Evolutionary conservation across 1,140 invertebrate species (phyloP), one percentile per base, ranked within the genome.

Genomic region (Pomacea maculata): DNA sequence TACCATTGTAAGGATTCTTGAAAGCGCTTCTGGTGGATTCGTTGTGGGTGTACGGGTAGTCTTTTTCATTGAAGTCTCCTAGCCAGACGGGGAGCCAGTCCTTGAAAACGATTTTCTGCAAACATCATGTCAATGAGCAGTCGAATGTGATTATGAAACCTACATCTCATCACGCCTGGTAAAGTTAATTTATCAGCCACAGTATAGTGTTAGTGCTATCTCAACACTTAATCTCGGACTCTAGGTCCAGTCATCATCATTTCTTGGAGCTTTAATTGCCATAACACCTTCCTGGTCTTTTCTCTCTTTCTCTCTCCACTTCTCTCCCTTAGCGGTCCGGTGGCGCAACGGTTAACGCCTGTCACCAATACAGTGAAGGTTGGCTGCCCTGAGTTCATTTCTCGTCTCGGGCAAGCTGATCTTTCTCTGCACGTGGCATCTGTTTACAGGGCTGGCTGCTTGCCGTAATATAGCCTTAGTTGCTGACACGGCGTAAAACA

Each of bases 41-140:
- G 57, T 63, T 83, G 25, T 81, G 70, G 29, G 55, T 61, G 14
- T 64, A 34, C 17, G 57, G 61, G 64, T 82, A 82, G 8, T 75
- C 65, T 6, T 21, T 21, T 34, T 81, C 1, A 8, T 79, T 29
- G 75, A 29, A 80, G 7, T 67, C 80, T 2, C 75, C 25, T 25
- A 89, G 68, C 87, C 86, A 88, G 52, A 80, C 25, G 1, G 98
- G 98, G 63, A 99, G 92, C 91, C 99, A 99, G 90, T 99, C 98
- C 90, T 99, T 99, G 82, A 97, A 93, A 78, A 99, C 97, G 61
- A 99, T 96, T 89, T 98, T 99, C 96, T 99, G 93, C 7, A 63
- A 45, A 17, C 21, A 67, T 17, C 45, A 21, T 21, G 52, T n/a
- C 2, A 45, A 45, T 45, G 34, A 45, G 34, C 34, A 45, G 34